Evolutionary conservation across 2,888 invertebrate species (phyloP).

Genomic region (Coecobrya sp.): DNA sequence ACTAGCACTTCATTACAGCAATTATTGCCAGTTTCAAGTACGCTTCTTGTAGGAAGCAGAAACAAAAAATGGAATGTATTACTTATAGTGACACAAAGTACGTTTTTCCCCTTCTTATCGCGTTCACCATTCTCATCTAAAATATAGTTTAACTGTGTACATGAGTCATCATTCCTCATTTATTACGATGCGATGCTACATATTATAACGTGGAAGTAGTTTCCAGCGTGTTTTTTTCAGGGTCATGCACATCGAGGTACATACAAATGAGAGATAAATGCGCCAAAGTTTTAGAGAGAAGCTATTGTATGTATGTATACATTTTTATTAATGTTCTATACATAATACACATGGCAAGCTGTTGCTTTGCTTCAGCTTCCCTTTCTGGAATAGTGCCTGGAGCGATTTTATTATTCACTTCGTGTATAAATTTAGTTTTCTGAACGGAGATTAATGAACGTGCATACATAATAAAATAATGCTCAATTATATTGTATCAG

Average conservation of each 20-base stretch:
- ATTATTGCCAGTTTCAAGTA: neutral
- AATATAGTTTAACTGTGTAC: neutral
- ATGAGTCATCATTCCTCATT: neutral
- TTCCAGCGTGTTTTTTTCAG: conserved; percentile 51
- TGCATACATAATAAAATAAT: neutral
- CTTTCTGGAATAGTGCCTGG: conserved; percentile 34
- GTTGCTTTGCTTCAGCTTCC: conserved; percentile 27
- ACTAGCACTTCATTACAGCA: conserved; percentile 26
- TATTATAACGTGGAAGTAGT: conserved; percentile 20
- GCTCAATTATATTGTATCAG: neutral
- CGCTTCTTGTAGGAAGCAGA: neutral
- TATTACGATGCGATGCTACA: neutral
- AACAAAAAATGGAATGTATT: neutral
- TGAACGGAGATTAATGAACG: neutral
- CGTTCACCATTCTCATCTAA: neutral
- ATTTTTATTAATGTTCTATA: conserved; percentile 14
- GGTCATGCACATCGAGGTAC: neutral
- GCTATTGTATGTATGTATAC: neutral
- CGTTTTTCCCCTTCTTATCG: neutral
- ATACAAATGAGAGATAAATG: conserved; percentile 4
- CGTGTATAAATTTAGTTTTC: neutral
- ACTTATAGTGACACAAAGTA: neutral
- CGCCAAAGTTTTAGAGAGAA: neutral
- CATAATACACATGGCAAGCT: neutral
- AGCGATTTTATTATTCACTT: conserved; percentile 14